Base-by-base conservation (phyloP, 30 jellyfish, hydroid and myxozoan species). In the Phacellophora camtschatica region DNA sequence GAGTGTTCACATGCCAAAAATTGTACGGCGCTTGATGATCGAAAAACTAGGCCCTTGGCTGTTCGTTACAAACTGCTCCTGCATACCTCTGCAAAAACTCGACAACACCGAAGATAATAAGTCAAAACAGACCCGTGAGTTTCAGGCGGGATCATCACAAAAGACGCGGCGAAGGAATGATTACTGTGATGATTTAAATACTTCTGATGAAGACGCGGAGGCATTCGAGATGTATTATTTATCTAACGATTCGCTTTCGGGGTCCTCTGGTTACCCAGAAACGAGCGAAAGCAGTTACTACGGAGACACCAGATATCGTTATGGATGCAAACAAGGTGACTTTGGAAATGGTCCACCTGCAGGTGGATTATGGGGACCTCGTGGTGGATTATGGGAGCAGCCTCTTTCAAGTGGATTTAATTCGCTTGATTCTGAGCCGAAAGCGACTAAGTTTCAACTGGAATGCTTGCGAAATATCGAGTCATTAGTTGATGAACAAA, bases 191-290 rank as follows among this genome's bases (percentile, higher is more conserved):
- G n/a, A n/a, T n/a, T n/a, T n/a, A n/a, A n/a, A n/a, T n/a, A n/a
- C n/a, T n/a, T 50, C 84, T 29, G 71, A 71, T 33, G 25, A 5
- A 15, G 71, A 71, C 19, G 65, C 23, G 2, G 84, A 71, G 37
- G 15, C 13, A 27, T 71, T 45, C 39, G 84, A 71, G 39, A 61
- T 61, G 74, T 28, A 23, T 20, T 32, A 50, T 34, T 29, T 28
- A 15, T 78, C 83, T 32, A 22, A 22, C 33, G 83, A 39, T 3
- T 59, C 78, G 2, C 22, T 49, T 28, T 77, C 89, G 24, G 58
- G 39, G 32, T 83, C 95, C 16, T 68, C 95, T 27, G 95, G 95
- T 1, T 83, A 83, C 66, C 95, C 87, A 10, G 86, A 50, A n/a
- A 83, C 95, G 32, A 83, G 82, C 42, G 82, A 66, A 24, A 56